Evolutionary conservation across 2,888 invertebrate species (phyloP), one percentile per base, ranked within the genome.

Genomic region (Endomychus coccineus): DNA sequence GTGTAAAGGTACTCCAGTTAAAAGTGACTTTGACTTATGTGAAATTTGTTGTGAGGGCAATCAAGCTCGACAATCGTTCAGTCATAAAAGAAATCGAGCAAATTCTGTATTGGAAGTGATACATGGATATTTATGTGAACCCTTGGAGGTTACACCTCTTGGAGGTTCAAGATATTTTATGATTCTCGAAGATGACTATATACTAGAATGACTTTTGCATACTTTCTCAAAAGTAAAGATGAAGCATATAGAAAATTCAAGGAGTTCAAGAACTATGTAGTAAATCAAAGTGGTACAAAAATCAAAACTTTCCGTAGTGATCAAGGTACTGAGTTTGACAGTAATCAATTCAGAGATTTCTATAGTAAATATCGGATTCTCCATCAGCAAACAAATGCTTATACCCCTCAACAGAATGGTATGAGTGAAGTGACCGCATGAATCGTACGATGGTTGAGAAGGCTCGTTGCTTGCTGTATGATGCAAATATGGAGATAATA

Each of bases 71-170:
- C 15, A 15, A 14, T 24, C 33, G n/a, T 33, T 33, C 21, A 31
- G 16, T 28, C 32, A 45, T 32, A 16, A 13, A 12, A 15, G 39
- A 10, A 23, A 9, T 15, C 38, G 45, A 22, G 40, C 54, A n/a
- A 46, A 23, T 15, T 34, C 43, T 21, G 7, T 47, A 16, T 38
- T 64, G 16, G 55, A 61, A 16, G 10, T 59, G 13, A 36, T 64
- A 2, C 61, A 63, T 35, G 37, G 56, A 3, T 62, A 63, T 40
- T 29, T 63, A 4, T 59, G 60, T 42, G 61, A 60, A 21, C 56
- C 59, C n/a, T 56, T 62, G 59, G 53, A 59, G 33, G 41, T 37
- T 1, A 13, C 27, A 10, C 64, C 62, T 1, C 34, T 52, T 5
- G 58, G 56, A 5, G 56, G 56, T 9, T 45, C 50, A 2, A 56